Percentiles rank a stretch among this genome's conserved stretches.
phyloP scores from a whole-genome alignment of 2,888 invertebrate genomes.

The Macaria notata region DNA sequence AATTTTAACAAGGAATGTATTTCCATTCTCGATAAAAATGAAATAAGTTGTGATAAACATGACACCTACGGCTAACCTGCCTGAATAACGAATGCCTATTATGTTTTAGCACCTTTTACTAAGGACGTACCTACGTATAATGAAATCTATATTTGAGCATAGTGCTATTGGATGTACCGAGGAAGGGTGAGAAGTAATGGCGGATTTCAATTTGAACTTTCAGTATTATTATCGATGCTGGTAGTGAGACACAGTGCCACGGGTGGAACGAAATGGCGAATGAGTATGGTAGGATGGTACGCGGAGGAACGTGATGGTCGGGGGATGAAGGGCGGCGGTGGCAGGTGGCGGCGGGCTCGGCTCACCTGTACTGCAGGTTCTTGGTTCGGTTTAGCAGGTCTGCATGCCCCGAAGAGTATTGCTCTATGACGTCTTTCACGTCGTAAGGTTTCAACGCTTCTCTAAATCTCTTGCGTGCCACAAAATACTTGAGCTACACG shows the following conservation, averaged over 20 bases:
- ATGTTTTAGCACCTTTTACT: too few species aligned
- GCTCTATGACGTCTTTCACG: conserved; percentile 97
- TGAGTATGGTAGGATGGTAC: too few species aligned
- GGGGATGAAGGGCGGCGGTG: conserved; percentile 46
- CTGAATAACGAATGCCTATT: neutral
- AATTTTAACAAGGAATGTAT: neutral
- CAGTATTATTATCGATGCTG: too few species aligned
- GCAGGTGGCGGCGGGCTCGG: conserved; percentile 41
- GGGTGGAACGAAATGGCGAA: too few species aligned
- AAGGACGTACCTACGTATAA: too few species aligned
- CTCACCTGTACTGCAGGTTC: conserved; percentile 92
- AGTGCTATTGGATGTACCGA: too few species aligned
- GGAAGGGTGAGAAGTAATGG: too few species aligned
- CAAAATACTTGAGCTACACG: conserved; percentile 92
- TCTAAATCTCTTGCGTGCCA: conserved; percentile 94
- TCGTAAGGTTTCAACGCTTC: conserved; percentile 96
- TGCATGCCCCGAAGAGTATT: conserved; percentile 93
- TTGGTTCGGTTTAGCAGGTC: conserved; percentile 94
- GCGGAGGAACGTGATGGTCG: conserved; percentile 31
- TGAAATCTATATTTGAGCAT: too few species aligned
- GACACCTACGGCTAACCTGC: neutral
- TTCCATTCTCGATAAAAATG: neutral
- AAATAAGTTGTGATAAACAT: neutral
- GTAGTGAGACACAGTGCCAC: too few species aligned
- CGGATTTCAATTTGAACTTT: too few species aligned